phyloP scores from a whole-genome alignment of 1,140 invertebrate species.

The Pseudomyrmex dendroicus region DNA sequence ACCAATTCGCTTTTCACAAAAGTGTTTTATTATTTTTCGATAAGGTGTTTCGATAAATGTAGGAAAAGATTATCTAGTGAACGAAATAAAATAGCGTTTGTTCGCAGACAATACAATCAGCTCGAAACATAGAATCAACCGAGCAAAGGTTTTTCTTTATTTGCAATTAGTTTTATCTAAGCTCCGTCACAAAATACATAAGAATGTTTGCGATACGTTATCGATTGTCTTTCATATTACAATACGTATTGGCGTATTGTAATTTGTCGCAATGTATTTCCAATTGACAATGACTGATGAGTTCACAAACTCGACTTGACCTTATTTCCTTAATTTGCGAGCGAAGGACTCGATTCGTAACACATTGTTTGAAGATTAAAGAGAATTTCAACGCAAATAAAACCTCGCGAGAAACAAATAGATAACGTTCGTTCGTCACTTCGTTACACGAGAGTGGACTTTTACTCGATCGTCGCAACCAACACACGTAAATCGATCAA shows the following conservation, averaged over 20 bases:
- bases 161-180: no score
- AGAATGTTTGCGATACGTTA: background rate
- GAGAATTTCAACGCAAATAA: conserved; percentile 17
- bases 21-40: no score
- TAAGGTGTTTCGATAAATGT: no score
- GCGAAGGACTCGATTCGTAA: background rate
- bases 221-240: background rate
- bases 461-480: background rate
- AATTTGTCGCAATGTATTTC: background rate
- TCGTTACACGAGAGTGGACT: background rate
- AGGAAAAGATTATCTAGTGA: no score
- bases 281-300: background rate
- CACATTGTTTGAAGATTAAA: background rate
- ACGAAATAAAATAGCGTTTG: no score
- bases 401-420: background rate
- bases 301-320: background rate
- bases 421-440: conserved; percentile 25
- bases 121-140: no score
- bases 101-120: no score
- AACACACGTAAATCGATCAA: background rate
- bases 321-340: conserved; percentile 1
- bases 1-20: no score
- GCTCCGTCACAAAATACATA: no score
- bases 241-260: background rate
- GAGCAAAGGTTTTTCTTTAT: no score